Evolutionary conservation across 1,140 invertebrate species (phyloP).

Genomic region (Batillaria attramentaria): DNA sequence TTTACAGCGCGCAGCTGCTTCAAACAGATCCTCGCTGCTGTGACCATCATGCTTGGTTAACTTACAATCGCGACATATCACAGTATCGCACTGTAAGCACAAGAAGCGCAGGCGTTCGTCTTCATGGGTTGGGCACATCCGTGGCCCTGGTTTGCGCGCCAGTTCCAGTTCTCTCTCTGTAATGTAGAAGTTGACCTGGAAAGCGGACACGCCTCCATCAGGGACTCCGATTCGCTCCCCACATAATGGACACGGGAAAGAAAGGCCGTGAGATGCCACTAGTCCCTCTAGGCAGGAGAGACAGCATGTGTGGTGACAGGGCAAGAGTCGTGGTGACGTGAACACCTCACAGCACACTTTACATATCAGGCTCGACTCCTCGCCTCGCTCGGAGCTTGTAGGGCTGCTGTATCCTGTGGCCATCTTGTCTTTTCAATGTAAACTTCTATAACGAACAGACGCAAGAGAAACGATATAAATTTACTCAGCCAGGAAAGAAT

Average conservation of each 20-base stretch:
- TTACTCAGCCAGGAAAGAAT: too few species aligned
- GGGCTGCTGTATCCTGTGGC: too few species aligned
- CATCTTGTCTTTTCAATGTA: too few species aligned
- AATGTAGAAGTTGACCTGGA: constrained; percentile 13
- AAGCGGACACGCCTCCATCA: neutral
- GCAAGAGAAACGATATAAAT: too few species aligned
- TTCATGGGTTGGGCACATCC: neutral
- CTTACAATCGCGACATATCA: neutral
- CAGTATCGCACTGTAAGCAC: neutral
- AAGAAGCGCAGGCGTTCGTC: constrained; percentile 2
- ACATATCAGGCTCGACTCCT: neutral
- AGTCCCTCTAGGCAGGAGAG: neutral
- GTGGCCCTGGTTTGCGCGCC: neutral
- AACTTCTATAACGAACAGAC: too few species aligned
- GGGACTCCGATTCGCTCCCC: neutral
- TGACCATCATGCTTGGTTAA: constrained; percentile 6
- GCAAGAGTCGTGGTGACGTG: neutral
- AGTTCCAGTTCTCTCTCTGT: neutral
- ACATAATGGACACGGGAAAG: neutral
- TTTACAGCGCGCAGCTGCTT: too few species aligned
- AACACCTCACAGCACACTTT: neutral
- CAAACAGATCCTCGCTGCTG: too few species aligned
- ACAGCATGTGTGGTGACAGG: constrained; percentile 1
- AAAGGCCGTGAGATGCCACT: neutral
- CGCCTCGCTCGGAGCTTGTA: too few species aligned